Base-by-base conservation (phyloP, 1,140 invertebrate species). In the Heliothis subflexa region DNA sequence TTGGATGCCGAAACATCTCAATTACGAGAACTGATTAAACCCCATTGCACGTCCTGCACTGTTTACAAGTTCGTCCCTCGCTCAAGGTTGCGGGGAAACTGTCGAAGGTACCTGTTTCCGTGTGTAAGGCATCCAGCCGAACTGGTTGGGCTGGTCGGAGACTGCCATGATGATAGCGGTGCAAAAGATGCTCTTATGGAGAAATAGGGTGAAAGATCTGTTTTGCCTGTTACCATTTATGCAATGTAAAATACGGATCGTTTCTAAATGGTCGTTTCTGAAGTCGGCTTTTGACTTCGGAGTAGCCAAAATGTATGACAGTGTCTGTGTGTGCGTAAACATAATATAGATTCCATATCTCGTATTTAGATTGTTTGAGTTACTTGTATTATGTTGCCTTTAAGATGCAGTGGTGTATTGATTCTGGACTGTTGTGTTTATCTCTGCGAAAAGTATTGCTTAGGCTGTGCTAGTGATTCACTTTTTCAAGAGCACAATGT, bases 51-150 rank as follows among this genome's bases (percentile, higher is more conserved):
- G 33, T 40, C 9, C 5, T 40, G 5, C 33, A 47, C 14, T 73
- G 71, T 57, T 52, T 14, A 52, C 64, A 49, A 21, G 40, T 52
- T 13, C 21, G 66, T 70, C 73, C 73, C 11, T 33, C 45, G 47
- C 45, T 64, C 73, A 75, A 75, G 73, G 73, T 75, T 75, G 73
- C n/a, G 57, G 47, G 55, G 45, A 75, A 75, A 52, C 47, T 62
- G 25, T 18, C 12, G 21, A 5, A 40, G 16, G 73, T 75, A 75
- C 73, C 73, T 75, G 73, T 75, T 75, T 75, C 73, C 73, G 73
- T 47, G 73, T 64, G 40, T 18, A 25, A 18, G 73, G 73, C 73
- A 75, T 75, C 59, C 59, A 59, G 73, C 64, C 59, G 21, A 45
- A 64, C 73, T 21, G 49, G 73, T 75, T 28, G 33, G 33, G 5